Conservation (phyloP, 2,113 vertebrate genomes). For the Hypocryptadius cinnamomeus region DNA sequence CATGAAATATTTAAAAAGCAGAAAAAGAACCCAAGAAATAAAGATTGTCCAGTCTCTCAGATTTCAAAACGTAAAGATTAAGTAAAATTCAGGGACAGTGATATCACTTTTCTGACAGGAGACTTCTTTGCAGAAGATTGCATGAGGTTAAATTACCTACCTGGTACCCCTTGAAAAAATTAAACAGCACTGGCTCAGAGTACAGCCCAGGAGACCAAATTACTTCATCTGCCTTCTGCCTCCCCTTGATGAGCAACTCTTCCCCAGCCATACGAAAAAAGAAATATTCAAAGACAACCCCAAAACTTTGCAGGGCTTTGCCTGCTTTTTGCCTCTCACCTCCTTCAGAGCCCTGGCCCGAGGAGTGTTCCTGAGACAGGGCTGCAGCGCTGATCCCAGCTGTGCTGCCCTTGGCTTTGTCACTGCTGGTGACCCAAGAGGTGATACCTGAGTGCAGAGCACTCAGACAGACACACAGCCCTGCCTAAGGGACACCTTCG, state of each 20-base stretch:
- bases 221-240: not conserved
- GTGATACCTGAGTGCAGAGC: not conserved
- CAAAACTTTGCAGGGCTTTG: not conserved
- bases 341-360: not conserved
- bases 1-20: not conserved
- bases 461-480: not conserved
- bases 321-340: accelerated
- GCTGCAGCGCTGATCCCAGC: not conserved
- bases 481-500: not conserved
- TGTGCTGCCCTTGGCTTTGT: not conserved
- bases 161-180: not conserved
- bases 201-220: not conserved
- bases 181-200: not conserved
- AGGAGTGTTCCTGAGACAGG: not conserved
- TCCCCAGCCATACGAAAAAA: not conserved
- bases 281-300: not conserved
- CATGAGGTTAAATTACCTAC: not conserved
- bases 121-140: not conserved
- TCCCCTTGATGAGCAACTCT: not conserved
- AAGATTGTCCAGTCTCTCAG: not conserved
- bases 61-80: not conserved
- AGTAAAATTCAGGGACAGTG: not conserved
- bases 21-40: not conserved
- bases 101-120: not conserved
- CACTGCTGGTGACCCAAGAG: not conserved